Evolutionary conservation across 1,140 invertebrate species (phyloP), one percentile per base, ranked within the genome.

Genomic region (Magallana angulata): DNA sequence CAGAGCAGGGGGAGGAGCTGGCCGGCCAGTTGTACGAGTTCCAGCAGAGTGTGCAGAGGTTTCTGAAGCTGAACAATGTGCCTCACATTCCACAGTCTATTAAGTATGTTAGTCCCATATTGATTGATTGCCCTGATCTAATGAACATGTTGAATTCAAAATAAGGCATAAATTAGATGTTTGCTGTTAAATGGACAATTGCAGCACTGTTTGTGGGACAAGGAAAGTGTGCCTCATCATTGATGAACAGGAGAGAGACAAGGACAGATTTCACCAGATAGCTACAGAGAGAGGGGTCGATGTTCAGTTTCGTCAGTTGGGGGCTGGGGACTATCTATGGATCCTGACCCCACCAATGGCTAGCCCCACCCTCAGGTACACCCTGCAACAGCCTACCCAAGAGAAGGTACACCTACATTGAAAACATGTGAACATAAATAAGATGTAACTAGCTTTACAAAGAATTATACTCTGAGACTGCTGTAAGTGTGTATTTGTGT

Each of bases 251-350:
- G 91, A 91, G 82, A 81, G 90, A 76, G 88, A 90, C 56, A 83
- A 81, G n/a, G 68, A 82, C 8, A 86, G 91, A 11, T 85, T 91
- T 71, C 60, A 82, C 12, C 59, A 76, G n/a, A 80, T 90, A 14
- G 90, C 90, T 36, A 58, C 59, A n/a, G 85, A 84, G 18, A 68
- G 83, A 18, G 85, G 86, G 12, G 88, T 91, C 14, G 82, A 86
- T 57, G 85, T 86, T 2, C 86, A 90, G 58, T 86, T 90, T 1
- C 87, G 91, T 30, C 64, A 76, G n/a, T 76, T 91, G 24, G 88
- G 85, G 30, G 87, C 87, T 11, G 90, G 90, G 6, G 91, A 91
- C 68, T 91, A 91, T 64, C 80, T 91, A 4, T 91, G 91, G 91
- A 88, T 91, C 30, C 83, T 91, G 59, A 84, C 90, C 12, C 90